Percentiles rank a stretch among this genome's conserved stretches.
phyloP scores from a whole-genome alignment of 2,888 invertebrate genomes.

The Cheilosia soror region DNA sequence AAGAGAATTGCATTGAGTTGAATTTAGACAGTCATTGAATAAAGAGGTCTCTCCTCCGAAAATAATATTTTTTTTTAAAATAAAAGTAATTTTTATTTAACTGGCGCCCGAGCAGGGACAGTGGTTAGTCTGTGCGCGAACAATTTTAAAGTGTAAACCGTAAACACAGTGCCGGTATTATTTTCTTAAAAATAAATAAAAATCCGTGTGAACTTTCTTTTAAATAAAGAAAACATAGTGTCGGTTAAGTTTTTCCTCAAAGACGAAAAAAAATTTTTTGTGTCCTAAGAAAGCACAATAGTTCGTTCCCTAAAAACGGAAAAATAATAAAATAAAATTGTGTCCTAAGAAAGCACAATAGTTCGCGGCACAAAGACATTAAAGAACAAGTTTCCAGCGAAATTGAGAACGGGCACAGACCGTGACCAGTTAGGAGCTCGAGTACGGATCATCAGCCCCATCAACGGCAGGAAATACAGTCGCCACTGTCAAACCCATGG shows the following conservation, averaged over 20 bases:
- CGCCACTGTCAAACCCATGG: neutral
- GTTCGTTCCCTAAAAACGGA: neutral
- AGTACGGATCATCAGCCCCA: slow-evolving; percentile 1
- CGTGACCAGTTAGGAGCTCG: neutral
- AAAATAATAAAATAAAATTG: too few species aligned
- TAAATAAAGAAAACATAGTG: neutral
- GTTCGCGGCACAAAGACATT: too few species aligned
- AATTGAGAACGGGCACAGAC: neutral
- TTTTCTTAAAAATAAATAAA: neutral
- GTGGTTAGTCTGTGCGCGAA: neutral
- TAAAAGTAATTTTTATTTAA: neutral
- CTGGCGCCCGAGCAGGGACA: neutral
- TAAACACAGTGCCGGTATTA: neutral
- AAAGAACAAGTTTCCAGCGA: too few species aligned
- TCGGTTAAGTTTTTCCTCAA: neutral
- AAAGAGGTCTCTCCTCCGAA: too few species aligned
- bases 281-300: neutral
- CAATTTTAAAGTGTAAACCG: neutral
- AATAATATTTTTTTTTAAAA: too few species aligned
- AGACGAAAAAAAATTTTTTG: too few species aligned
- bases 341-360: too few species aligned
- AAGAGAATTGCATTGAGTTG: too few species aligned
- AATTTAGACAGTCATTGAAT: too few species aligned
- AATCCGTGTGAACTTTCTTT: neutral
- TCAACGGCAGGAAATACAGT: slow-evolving; percentile 1